Evolutionary conservation across 2,113 vertebrate species (phyloP).

Genomic region (Sphyrna mokarran): DNA sequence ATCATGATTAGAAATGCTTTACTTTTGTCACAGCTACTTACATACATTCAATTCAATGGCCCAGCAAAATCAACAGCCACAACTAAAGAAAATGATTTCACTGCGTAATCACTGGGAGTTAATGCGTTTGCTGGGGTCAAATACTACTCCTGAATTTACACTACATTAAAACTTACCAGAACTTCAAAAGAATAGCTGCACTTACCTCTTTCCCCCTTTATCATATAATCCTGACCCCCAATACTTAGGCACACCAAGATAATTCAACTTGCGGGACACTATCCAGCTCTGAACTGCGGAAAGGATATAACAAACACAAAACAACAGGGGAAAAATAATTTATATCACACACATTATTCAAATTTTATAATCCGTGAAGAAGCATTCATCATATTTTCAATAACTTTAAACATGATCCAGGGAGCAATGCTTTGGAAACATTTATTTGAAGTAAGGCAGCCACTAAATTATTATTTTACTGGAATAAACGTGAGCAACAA

Average conservation of each 20-base stretch:
- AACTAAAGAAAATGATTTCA: not conserved
- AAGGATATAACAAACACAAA: not conserved
- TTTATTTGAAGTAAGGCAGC: not conserved
- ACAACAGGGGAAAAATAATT: not conserved
- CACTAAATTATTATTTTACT: not conserved
- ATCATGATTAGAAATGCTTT: not conserved
- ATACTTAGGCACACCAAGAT: conserved; percentile 83
- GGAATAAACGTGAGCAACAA: not conserved
- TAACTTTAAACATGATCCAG: not conserved
- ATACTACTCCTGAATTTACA: not conserved
- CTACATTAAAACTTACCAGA: not conserved
- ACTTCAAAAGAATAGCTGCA: not conserved
- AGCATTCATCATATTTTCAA: not conserved
- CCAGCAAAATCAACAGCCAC: not conserved
- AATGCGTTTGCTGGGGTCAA: not conserved
- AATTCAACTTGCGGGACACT: conserved; percentile 72
- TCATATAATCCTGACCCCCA: conserved; percentile 90
- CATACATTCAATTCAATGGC: not conserved
- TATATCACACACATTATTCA: not conserved
- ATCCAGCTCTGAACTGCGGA: conserved; percentile 78
- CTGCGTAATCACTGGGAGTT: not conserved
- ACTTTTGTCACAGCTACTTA: not conserved
- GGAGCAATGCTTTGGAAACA: not conserved
- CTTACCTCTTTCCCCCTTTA: conserved; percentile 77
- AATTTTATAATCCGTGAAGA: not conserved